Conservation (phyloP, 2,888 invertebrate genomes). For the Lacanobia wlatinum region DNA sequence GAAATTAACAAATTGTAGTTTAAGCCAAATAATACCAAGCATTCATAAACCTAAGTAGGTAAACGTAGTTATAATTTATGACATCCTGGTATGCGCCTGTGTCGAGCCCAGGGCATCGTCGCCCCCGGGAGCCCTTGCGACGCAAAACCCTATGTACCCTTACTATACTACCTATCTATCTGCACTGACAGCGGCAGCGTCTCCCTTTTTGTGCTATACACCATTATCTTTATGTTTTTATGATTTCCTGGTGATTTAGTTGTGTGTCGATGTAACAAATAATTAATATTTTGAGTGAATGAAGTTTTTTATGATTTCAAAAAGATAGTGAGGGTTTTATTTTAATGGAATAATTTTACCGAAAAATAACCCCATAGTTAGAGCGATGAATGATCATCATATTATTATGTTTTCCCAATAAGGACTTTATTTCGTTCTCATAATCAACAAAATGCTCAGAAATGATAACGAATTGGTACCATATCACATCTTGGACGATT, state of each 20-base stretch:
- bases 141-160: slow-evolving; percentile 64
- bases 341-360: background rate
- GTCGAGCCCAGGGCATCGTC: slow-evolving; percentile 70
- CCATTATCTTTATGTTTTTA: slow-evolving; percentile 67
- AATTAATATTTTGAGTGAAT: background rate
- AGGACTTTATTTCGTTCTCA: background rate
- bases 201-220: slow-evolving; percentile 64
- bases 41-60: slow-evolving; percentile 17
- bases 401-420: background rate
- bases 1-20: background rate
- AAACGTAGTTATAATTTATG: slow-evolving; percentile 58
- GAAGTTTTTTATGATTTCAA: background rate
- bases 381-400: no score
- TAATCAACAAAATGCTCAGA: background rate
- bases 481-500: background rate
- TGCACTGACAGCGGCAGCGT: slow-evolving; percentile 65
- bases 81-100: slow-evolving; percentile 66
- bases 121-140: slow-evolving; percentile 80
- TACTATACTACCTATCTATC: slow-evolving; percentile 43
- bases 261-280: background rate
- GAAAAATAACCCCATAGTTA: background rate
- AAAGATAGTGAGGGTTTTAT: background rate
- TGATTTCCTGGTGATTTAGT: slow-evolving; percentile 66
- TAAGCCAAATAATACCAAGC: background rate
- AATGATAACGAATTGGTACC: background rate